Base-by-base conservation (phyloP, 2,797 vertebrate genomes). In the Apogon talboti region DNA sequence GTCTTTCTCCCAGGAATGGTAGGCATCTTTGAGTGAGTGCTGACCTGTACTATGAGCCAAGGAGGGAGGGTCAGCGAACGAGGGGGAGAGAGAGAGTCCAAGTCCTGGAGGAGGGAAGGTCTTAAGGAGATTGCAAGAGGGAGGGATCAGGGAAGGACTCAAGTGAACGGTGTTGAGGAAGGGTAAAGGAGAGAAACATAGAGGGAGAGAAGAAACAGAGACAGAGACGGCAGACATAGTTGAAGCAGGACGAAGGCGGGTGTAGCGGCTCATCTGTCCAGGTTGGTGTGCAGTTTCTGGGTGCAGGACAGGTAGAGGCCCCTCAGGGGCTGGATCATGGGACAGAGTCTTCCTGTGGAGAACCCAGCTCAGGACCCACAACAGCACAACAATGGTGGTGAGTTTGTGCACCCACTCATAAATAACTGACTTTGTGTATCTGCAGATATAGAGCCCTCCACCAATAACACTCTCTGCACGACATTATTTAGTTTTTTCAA, bases 1-100 rank as follows among this genome's bases (percentile, higher is more conserved):
- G 44, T 72, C 69, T 87, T 87, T 82, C 88, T 92, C 91, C 77
- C 84, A 93, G 95, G 96, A 98, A 97, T 97, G 95, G 96, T 93
- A 92, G 95, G 95, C 95, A 96, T 98, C 95, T 93, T 87, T 92
- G 87, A 83, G 87, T 90, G 89, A 93, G 88, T 90, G 71, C 92
- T 89, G 92, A 90, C 93, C 88, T 85, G 86, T 81, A 91, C 89
- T 68, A 78, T 78, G 90, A 95, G 86, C 89, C 89, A 87, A 87
- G 75, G 70, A 89, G 84, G 89, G 89, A 92, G 84, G 87, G 88
- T 85, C 73, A 10, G 76, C 21, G 48, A 66, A 52, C 13, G 58
- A 15, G 73, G 53, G 78, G 47, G 35, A 73, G 83, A 77, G 83
- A 77, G 72, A 66, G 85, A 84, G 86, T n/a, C 51, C 78, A 63